A percentile compares a stretch with the other conserved stretches of the same genome.
Conservation (phyloP, 1,140 invertebrate species). For the Eriocheir sinensis region DNA sequence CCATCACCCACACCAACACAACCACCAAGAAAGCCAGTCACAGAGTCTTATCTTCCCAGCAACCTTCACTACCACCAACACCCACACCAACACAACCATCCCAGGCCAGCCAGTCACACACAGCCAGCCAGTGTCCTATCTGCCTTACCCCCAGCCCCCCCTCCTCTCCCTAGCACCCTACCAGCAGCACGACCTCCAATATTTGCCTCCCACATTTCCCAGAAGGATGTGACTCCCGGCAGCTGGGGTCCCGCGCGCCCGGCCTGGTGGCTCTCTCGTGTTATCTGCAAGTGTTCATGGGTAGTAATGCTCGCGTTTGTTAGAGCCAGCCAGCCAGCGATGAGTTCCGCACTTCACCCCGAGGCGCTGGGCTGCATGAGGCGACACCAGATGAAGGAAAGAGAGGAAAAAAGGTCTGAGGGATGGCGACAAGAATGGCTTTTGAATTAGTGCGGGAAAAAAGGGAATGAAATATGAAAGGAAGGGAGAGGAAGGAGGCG, state of each 20-base stretch:
- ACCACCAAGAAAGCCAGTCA: neutral
- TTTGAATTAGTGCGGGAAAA: too few species aligned
- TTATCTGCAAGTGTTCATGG: slow-evolving; percentile 14
- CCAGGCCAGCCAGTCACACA: neutral
- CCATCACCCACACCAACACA: neutral
- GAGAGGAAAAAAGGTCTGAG: neutral
- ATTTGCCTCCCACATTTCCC: slow-evolving; percentile 3
- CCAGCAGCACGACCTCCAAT: neutral
- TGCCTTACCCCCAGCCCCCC: neutral
- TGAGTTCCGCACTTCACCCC: neutral
- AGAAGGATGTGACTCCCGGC: neutral
- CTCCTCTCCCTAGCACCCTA: neutral
- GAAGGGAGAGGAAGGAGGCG: neutral
- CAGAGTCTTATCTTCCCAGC: neutral
- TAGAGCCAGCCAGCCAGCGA: neutral
- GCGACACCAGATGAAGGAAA: neutral
- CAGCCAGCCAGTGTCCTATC: neutral
- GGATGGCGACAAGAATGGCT: too few species aligned
- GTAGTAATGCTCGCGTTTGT: neutral
- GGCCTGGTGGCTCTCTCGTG: neutral
- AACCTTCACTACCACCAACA: neutral
- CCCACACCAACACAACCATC: neutral
- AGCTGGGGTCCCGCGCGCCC: neutral
- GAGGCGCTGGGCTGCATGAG: neutral
- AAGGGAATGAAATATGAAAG: neutral